Evolutionary conservation across 2,113 vertebrate species (phyloP), one percentile per base, ranked within the genome.

Genomic region (Grallaria varia): DNA sequence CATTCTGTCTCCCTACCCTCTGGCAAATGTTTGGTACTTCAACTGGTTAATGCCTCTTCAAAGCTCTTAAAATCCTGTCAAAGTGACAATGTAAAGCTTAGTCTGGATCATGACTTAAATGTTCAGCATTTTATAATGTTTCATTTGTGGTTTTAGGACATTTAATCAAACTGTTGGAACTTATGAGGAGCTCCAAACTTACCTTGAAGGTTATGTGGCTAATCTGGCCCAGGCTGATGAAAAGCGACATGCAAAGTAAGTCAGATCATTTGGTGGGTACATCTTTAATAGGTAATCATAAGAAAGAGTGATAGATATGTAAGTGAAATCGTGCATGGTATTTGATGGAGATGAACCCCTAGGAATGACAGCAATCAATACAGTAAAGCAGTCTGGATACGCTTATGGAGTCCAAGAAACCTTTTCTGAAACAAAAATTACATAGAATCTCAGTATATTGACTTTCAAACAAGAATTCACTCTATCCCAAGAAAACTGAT

Each of bases 131-230:
- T 89, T 52, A n/a, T 47, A 25, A 27, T 47, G 12, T 73, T 78
- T 83, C 8, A 2, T 85, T 92, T 6, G 5, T 93, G 22, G 3
- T 39, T 90, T 92, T 94, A 99, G 99, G 78, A 99, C 98, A 80
- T 99, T 99, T 93, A 99, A 98, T 95, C 99, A 99, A 96, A 99
- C 98, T 31, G 99, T 99, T 37, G 99, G 99, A 78, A 99, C 99
- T 8, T 99, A 99, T 9, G 99, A 99, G 94, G 99, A 99, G 94
- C 98, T 99, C 55, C 99, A 99, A 93, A 98, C 97, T 7, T 98
- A 98, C 84, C 98, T 99, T 55, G 98, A 98, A 85, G 98, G 98
- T 60, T 99, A 99, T 5, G 99, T 99, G 94, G 98, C 98, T 24
- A 98, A 98, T 69, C 98, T 99, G 77, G 97, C 98, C 75, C 97